Conservation (phyloP, 2,797 vertebrate genomes). For the Ciconia nigra region DNA sequence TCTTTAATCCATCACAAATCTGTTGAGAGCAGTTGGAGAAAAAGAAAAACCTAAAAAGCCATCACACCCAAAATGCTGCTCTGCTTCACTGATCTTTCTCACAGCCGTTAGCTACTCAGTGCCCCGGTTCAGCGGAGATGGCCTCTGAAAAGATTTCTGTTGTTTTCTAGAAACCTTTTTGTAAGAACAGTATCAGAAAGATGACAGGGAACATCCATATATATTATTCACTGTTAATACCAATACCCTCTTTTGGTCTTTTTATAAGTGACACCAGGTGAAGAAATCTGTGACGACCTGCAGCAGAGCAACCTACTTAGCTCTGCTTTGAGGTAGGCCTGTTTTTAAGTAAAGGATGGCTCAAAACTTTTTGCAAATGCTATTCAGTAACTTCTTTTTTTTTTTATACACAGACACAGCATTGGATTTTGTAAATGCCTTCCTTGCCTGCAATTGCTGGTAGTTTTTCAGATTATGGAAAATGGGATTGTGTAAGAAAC, state of each 20-base stretch:
- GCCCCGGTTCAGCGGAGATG: neutral
- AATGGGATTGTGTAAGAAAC: neutral
- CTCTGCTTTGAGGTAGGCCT: slow-evolving; percentile 33
- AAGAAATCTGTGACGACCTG: slow-evolving; percentile 29
- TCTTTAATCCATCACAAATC: neutral
- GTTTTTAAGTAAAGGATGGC: neutral
- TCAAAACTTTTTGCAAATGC: neutral
- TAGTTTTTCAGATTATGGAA: neutral
- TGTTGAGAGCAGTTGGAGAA: neutral
- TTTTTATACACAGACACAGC: neutral
- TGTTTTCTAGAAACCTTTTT: slow-evolving; percentile 43
- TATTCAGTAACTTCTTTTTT: neutral
- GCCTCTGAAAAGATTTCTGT: neutral
- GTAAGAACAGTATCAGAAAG: slow-evolving; percentile 3
- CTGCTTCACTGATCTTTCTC: neutral
- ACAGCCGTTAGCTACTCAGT: neutral
- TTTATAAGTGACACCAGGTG: neutral
- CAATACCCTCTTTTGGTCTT: slow-evolving; percentile 15
- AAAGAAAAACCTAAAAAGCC: neutral
- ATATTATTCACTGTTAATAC: slow-evolving; percentile 24
- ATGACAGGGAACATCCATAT: slow-evolving; percentile 2
- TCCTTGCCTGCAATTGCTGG: neutral
- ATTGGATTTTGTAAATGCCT: neutral
- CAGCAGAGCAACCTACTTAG: slow-evolving; percentile 59
- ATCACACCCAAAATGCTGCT: neutral